phyloP scores from a whole-genome alignment of 1,140 invertebrate species.

The Phymorhynchus buccinoides region DNA sequence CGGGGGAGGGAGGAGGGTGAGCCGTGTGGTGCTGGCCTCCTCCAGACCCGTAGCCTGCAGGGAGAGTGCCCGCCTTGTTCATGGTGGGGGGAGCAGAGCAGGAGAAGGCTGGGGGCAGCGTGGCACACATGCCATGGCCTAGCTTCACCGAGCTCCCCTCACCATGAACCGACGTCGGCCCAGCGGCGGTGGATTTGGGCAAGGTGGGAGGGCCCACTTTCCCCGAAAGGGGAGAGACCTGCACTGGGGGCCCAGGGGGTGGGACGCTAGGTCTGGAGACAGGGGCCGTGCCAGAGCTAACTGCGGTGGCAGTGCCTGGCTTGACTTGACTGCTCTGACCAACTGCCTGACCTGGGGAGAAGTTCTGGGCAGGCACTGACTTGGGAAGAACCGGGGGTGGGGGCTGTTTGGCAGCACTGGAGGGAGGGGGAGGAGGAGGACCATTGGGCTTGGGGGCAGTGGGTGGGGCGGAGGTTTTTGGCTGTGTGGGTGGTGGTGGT shows the following conservation, averaged over 20 bases:
- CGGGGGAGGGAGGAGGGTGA: background rate
- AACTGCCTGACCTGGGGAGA: background rate
- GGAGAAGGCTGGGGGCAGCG: background rate
- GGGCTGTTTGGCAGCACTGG: slow-evolving; percentile 39
- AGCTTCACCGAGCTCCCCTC: background rate
- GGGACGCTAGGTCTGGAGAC: background rate
- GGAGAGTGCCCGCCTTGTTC: background rate
- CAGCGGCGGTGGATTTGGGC: slow-evolving; percentile 38
- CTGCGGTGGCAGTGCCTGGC: background rate
- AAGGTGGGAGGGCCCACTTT: slow-evolving; percentile 41
- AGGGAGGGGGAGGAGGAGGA: slow-evolving; percentile 39
- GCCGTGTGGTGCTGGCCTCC: background rate
- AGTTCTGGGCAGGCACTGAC: background rate
- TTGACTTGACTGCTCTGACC: background rate
- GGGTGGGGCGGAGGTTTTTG: slow-evolving; percentile 30
- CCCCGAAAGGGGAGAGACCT: slow-evolving; percentile 39
- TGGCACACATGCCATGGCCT: background rate
- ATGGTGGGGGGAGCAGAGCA: slow-evolving; percentile 31
- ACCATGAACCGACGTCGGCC: background rate
- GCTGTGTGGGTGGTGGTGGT: slow-evolving; percentile 24
- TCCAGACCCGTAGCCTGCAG: slow-evolving; percentile 1
- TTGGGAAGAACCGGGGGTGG: slow-evolving; percentile 26
- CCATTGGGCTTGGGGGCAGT: slow-evolving; percentile 35
- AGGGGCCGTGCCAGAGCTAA: background rate
- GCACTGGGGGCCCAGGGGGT: background rate